Base-by-base conservation (phyloP, 2,113 vertebrate genomes). In the Alouatta palliata region DNA sequence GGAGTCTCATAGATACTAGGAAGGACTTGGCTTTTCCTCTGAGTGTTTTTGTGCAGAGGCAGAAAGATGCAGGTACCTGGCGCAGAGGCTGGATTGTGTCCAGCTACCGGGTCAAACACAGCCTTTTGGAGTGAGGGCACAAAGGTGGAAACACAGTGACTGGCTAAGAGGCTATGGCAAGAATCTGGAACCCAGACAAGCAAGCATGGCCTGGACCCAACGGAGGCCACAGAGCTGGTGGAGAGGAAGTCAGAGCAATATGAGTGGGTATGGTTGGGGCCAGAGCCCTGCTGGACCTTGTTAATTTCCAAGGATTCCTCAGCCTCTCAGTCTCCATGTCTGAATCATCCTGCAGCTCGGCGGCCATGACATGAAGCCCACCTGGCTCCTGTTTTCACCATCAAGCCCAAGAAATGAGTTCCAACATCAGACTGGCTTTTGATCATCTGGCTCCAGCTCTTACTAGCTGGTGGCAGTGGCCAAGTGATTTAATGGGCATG, bases 151-250 rank as follows among this genome's bases (percentile, higher is more conserved):
- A 17, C 52, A 6, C 45, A 54, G 70, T 0, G 0, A 13, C 25
- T 16, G 32, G 58, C 1, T 30, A 54, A 66, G 64, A 56, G 14
- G 27, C 45, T 52, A 1, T n/a, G 66, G n/a, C 21, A 87, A 30
- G 54, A 47, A 43, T 77, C 6, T 12, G 3, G 21, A 37, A 40
- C 52, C 32, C 6, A 7, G 32, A 40, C 32, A 37, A 27, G 58
- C 9, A 1, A 7, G 32, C 8, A 4, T 23, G 73, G 37, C 64
- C 64, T 23, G 80, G 52, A 49, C 27, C 25, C 8, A 2, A 11
- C 0, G 1, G 5, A n/a, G 54, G 23, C 40, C 2, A 3, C 27
- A 17, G 54, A 37, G 1, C 10, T 6, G 20, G 8, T 23, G 35
- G 20, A n/a, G 56, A 27, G 37, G 58, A 82, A 35, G 45, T 68